Evolutionary conservation across 2,888 invertebrate genomes (phyloP), one percentile per base, ranked within the genome.

Genomic region (Sphinx pinastri): DNA sequence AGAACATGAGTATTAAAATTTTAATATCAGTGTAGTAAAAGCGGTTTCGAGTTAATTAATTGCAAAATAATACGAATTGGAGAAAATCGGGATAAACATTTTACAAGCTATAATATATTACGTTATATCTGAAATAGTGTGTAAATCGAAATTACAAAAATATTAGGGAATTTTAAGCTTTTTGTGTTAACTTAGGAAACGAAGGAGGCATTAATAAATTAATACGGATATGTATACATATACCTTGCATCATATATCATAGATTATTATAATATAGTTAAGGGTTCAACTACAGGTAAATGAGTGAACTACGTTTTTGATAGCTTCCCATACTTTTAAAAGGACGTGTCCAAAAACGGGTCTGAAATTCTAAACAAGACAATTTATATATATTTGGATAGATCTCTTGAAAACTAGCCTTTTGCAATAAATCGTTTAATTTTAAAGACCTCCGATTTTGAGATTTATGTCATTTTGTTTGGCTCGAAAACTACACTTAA

Each of bases 141-240:
- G 82, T 84, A 84, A 82, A 84, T 75, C 75, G 79, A 75, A 79
- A 76, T 81, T 84, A 84, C 80, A 84, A 84, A 84, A 84, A 84
- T 84, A 84, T 79, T 58, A 77, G 75, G 77, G 77, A 79, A 78
- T 80, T 81, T 74, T 70, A 72, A 77, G 73, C 74, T 63, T 31
- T 54, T 60, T 25, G 31, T 51, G 67, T 67, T 16, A 66, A 51
- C 51, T 19, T 67, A 14, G 5, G n/a, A 67, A n/a, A 63, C 2
- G 19, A 63, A 60, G 49, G 13, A 5, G 63, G 19, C 19, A 11
- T 19, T 55, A 63, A 63, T 7, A 47, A 63, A 49, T 74, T 77
- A 72, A 66, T 78, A 72, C 68, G 31, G 59, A 59, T 47, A 51
- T 68, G 63, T 63, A 59, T 38, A 38, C 13, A 59, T 68, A 49